Evolutionary conservation across 1,140 invertebrate species (phyloP).

Genomic region (Bombus polaris): DNA sequence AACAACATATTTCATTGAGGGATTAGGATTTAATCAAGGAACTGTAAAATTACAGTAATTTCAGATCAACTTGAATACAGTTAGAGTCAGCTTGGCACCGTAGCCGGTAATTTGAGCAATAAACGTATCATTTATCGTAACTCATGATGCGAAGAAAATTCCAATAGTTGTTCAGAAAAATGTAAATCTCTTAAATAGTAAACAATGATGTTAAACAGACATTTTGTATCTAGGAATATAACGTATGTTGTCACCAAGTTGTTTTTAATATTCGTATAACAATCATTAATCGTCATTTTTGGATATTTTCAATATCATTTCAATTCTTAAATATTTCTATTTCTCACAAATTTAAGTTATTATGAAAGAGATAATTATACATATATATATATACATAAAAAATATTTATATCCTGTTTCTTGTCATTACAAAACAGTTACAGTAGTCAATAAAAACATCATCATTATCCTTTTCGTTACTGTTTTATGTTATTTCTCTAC

Average conservation of each 20-base stretch:
- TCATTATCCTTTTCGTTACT: too few species aligned
- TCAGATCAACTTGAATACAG: slow-evolving; percentile 11
- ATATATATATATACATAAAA: too few species aligned
- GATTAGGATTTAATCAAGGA: neutral
- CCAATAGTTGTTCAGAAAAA: neutral
- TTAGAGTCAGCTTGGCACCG: slow-evolving; percentile 2
- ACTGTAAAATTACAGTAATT: slow-evolving; percentile 49
- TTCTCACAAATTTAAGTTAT: too few species aligned
- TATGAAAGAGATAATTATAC: too few species aligned
- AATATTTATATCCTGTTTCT: too few species aligned
- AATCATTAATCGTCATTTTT: neutral
- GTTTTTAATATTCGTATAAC: neutral
- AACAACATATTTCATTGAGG: neutral
- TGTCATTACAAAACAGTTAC: too few species aligned
- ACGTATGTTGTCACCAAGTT: neutral
- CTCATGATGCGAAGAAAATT: neutral
- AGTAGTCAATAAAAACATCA: too few species aligned
- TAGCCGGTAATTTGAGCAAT: neutral
- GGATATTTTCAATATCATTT: too few species aligned
- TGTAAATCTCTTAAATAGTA: neutral
- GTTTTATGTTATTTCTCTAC: too few species aligned
- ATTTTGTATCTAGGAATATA: neutral
- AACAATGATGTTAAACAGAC: neutral
- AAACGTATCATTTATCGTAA: slow-evolving; percentile 24
- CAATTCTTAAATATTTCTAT: too few species aligned